Evolutionary conservation across 2,113 vertebrate species (phyloP).

Genomic region (Xiphophorus maculatus): DNA sequence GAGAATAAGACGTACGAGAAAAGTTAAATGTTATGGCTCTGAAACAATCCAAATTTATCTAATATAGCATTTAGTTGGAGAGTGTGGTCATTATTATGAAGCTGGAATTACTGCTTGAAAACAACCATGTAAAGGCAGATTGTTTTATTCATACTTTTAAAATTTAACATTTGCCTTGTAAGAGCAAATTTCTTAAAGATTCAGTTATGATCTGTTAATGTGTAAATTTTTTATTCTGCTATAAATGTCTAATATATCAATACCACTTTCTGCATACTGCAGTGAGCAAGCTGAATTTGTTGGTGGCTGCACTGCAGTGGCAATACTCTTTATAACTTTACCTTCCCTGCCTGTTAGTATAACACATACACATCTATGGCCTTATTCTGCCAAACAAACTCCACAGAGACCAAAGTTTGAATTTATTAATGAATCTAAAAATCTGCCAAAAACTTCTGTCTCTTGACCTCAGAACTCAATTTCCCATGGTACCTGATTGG

Average conservation of each 20-base stretch:
- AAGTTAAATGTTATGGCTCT: too few relatives aligned
- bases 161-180: neutral
- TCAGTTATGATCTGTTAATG: neutral
- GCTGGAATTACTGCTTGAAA: neutral
- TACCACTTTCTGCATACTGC: conserved; percentile 10
- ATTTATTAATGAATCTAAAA: conserved; percentile 69
- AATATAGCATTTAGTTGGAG: too few relatives aligned
- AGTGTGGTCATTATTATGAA: too few relatives aligned
- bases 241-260: neutral
- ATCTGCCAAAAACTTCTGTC: conserved; percentile 53
- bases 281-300: conserved; percentile 28
- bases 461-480: conserved; percentile 70
- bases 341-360: conserved; percentile 19
- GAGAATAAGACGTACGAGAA: too few relatives aligned
- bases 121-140: neutral
- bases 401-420: conserved; percentile 49
- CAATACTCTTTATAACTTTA: conserved; percentile 21
- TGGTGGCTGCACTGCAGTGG: conserved; percentile 29
- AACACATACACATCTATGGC: conserved; percentile 45
- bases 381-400: conserved; percentile 38
- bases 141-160: neutral
- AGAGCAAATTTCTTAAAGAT: neutral
- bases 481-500: conserved; percentile 66
- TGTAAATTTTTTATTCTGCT: neutral
- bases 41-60: too few relatives aligned